These are phyloP conservation scores for Netta rufina DNA, from an alignment of 2,797 vertebrate genomes.

Conservation along the genomic window DNA sequence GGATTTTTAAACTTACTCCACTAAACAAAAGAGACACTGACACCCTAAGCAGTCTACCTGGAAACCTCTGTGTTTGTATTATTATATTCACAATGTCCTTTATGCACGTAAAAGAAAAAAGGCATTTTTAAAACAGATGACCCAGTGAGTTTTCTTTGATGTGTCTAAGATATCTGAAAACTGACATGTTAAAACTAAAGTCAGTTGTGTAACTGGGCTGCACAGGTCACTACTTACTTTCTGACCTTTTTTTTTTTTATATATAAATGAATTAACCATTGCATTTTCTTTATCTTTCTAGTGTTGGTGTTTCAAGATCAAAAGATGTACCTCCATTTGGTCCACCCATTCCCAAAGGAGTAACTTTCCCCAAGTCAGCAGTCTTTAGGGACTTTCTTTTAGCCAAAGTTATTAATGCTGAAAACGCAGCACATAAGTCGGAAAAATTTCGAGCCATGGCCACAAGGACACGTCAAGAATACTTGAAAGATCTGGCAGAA, in stretches of 20 bases:
- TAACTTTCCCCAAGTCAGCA: conserved; percentile 97
- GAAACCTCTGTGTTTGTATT: neutral
- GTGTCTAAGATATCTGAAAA: neutral
- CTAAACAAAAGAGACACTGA: neutral
- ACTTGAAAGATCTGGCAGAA: conserved; percentile 96
- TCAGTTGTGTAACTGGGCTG: neutral
- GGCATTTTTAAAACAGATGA: neutral
- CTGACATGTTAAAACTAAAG: neutral
- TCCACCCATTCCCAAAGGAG: conserved; percentile 96
- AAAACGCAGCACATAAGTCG: conserved; percentile 96
- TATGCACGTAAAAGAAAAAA: neutral
- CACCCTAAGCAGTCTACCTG: neutral
- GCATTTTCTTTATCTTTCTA: conserved; percentile 59
- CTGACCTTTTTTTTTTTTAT: neutral
- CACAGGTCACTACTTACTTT: neutral
- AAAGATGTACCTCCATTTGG: conserved; percentile 97
- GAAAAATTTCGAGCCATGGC: conserved; percentile 98
- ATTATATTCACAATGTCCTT: neutral
- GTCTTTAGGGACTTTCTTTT: conserved; percentile 99
- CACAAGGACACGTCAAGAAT: conserved; percentile 94
- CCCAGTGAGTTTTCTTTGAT: neutral
- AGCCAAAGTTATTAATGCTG: conserved; percentile 98
- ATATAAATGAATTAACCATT: neutral
- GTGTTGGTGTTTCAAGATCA: conserved; percentile 95
- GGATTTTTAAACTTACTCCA: neutral